phyloP scores from a whole-genome alignment of 2,888 invertebrate genomes.

The Meloe dianella region DNA sequence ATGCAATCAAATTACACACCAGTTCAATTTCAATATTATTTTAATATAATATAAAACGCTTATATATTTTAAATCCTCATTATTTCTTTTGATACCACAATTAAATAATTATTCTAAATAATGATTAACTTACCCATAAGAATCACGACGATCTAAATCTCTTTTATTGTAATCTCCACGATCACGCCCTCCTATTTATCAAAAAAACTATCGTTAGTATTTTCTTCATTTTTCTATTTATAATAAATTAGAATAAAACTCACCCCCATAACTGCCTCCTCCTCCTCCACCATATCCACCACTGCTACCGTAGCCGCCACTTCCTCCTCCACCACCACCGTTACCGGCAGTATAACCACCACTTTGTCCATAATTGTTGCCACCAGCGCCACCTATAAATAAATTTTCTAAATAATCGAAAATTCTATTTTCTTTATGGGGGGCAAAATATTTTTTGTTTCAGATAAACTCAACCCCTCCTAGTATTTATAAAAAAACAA shows the following conservation, averaged over 20 bases:
- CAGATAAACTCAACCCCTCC: conserved; percentile 54
- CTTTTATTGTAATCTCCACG: conserved; percentile 62
- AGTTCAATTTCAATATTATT: neutral
- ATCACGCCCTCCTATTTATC: conserved; percentile 59
- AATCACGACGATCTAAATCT: conserved; percentile 64
- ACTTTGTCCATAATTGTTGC: conserved; percentile 58
- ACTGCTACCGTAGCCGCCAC: conserved; percentile 58
- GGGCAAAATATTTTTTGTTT: conserved; percentile 42
- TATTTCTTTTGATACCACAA: conserved; percentile 18
- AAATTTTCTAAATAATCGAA: conserved; percentile 13
- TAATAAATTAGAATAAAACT: conserved; percentile 12
- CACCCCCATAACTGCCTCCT: conserved; percentile 43
- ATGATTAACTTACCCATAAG: conserved; percentile 65
- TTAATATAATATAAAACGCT: conserved; percentile 15
- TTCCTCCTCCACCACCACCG: conserved; percentile 55
- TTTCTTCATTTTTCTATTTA: neutral
- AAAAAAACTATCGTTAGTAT: conserved; percentile 36
- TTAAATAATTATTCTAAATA: conserved; percentile 21
- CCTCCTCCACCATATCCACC: conserved; percentile 54
- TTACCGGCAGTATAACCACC: conserved; percentile 47
- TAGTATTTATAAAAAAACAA: conserved; percentile 42
- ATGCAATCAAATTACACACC: conserved; percentile 22
- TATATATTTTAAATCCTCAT: conserved; percentile 6
- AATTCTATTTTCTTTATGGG: neutral
- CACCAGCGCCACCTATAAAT: conserved; percentile 43